Evolutionary conservation across 1,140 invertebrate genomes (phyloP), one percentile per base, ranked within the genome.

Genomic region (Conopomorpha cramerella): DNA sequence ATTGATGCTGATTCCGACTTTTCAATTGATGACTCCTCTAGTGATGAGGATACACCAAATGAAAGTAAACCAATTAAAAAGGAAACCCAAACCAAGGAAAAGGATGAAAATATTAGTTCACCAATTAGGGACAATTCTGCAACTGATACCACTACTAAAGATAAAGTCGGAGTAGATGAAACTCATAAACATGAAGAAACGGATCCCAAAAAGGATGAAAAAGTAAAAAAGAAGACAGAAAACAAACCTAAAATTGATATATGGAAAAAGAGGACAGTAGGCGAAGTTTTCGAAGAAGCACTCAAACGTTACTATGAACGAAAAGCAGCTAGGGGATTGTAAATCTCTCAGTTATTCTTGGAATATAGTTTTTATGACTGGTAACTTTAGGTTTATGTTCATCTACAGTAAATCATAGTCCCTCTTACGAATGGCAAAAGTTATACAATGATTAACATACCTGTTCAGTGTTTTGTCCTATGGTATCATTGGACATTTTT

Each of bases 181-280:
- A 23, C 19, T 23, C 4, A 23, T 6, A 23, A 29, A 7, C 7
- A 33, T 39, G 41, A 38, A 41, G 40, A 35, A 26, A 30, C 35
- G 16, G 8, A 23, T 30, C 8, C 17, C 13, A 32, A 40, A 35
- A 40, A 16, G 32, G 32, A 45, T 41, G 25, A 39, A 31, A 18
- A 26, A 29, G 10, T 32, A 7, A 31, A 47, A 38, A n/a, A n/a
- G n/a, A n/a, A n/a, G n/a, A n/a, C 36, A 39, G 36, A 46, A 39
- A 38, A 46, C 3, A 79, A 81, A 58, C 55, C 74, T 10, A 88
- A 86, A 62, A 72, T 84, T 31, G 81, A 86, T 45, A 88, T 93
- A 48, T 93, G 89, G 89, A 84, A 86, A 51, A 95, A 95, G 54
- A 81, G 91, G 55, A 95, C 91, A 32, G 83, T 93, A 10, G 92